Conservation (phyloP, 1,140 invertebrate genomes). For the Drosophila busckii region DNA sequence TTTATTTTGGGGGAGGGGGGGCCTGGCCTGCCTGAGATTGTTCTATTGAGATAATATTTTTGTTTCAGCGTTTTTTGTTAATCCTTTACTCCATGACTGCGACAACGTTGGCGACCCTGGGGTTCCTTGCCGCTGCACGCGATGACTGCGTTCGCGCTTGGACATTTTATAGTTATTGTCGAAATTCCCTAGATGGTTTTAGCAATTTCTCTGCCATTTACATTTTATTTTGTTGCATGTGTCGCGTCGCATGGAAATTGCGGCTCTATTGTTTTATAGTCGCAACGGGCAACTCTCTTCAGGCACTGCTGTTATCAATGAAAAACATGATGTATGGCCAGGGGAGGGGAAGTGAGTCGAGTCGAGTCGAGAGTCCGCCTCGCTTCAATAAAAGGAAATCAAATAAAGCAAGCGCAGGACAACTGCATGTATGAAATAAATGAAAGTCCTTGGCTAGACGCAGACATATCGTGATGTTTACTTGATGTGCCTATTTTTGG, state of each 20-base stretch:
- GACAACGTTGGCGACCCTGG: constrained; percentile 39
- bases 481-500: too few species aligned
- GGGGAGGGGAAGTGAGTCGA: too few species aligned
- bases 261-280: constrained; percentile 62
- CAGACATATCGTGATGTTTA: too few species aligned
- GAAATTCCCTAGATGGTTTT: constrained; percentile 68
- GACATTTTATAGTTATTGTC: constrained; percentile 74
- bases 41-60: constrained; percentile 72
- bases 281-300: constrained; percentile 31
- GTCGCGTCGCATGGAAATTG: constrained; percentile 58
- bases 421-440: too few species aligned
- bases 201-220: constrained; percentile 64
- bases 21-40: constrained; percentile 53
- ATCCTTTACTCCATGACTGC: constrained; percentile 65
- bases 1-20: too few species aligned
- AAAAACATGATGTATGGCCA: constrained; percentile 51
- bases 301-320: constrained; percentile 37
- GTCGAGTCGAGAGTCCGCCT: too few species aligned
- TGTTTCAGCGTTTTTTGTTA: constrained; percentile 59
- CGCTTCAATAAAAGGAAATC: constrained; percentile 5
- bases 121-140: constrained; percentile 27
- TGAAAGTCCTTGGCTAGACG: too few species aligned
- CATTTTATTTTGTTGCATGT: constrained; percentile 58
- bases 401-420: constrained; percentile 2
- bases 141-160: constrained; percentile 35